Evolutionary conservation across 2,113 vertebrate species (phyloP).

Genomic region (Onychorhynchus coronatus): DNA sequence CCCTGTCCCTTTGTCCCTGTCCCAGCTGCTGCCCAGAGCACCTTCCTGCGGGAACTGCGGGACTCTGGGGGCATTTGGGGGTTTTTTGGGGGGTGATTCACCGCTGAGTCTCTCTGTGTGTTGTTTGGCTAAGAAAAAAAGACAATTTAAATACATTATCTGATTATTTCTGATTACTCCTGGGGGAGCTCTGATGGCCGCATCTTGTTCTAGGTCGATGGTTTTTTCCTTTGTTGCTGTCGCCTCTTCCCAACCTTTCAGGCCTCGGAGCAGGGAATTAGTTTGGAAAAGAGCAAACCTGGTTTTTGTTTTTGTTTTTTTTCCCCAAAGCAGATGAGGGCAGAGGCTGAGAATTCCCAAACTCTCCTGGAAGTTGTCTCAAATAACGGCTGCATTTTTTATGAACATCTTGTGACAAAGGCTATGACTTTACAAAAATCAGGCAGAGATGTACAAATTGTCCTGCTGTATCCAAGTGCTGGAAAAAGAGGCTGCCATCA

Average conservation of each 20-base stretch:
- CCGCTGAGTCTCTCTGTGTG: neutral
- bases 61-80: neutral
- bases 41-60: neutral
- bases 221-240: neutral
- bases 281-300: conserved; percentile 8
- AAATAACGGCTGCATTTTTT: conserved; percentile 7
- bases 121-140: conserved; percentile 32
- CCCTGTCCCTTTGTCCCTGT: conserved; percentile 43
- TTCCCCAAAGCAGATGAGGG: neutral
- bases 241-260: neutral
- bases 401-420: conserved; percentile 10
- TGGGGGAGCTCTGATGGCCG: neutral
- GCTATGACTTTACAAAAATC: conserved; percentile 44
- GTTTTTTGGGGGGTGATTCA: neutral
- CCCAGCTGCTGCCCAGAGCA: conserved; percentile 48
- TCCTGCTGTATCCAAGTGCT: neutral
- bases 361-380: neutral
- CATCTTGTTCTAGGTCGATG: conserved; percentile 9
- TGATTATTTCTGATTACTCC: conserved; percentile 46
- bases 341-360: neutral
- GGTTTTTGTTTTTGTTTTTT: neutral
- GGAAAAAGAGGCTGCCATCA: neutral
- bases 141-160: neutral
- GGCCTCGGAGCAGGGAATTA: neutral
- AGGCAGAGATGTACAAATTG: neutral